Evolutionary conservation across 2,797 vertebrate species (phyloP).

Genomic region (Sciaenops ocellatus): DNA sequence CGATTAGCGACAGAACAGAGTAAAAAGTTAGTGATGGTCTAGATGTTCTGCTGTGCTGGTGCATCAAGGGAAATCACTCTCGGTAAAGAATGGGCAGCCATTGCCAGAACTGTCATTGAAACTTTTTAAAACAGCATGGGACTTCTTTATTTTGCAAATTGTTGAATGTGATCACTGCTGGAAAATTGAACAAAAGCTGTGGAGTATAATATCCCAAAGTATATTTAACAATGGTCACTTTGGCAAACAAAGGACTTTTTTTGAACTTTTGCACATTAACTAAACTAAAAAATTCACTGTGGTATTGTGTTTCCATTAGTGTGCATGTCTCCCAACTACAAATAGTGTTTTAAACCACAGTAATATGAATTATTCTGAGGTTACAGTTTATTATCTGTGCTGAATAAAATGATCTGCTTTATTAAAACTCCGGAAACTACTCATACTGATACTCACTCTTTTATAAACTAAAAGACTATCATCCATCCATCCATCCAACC

Average conservation of each 20-base stretch:
- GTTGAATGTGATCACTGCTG: constrained; percentile 1
- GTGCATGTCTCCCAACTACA: neutral
- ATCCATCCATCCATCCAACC: too few relatives aligned
- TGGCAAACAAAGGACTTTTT: neutral
- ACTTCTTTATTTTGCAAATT: constrained; percentile 14
- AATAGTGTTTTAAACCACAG: neutral
- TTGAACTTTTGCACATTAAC: neutral
- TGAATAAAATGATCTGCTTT: neutral
- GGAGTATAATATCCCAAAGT: neutral
- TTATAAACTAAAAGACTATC: neutral
- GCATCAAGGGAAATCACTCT: constrained; percentile 47
- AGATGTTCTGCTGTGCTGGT: constrained; percentile 39
- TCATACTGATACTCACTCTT: neutral
- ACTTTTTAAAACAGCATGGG: constrained; percentile 44
- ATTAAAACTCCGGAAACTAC: neutral
- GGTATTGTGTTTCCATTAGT: neutral
- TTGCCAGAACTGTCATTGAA: constrained; percentile 35
- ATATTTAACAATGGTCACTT: constrained; percentile 3
- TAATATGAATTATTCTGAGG: neutral
- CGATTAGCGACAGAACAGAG: constrained; percentile 50
- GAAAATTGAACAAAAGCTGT: neutral
- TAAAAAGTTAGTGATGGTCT: constrained; percentile 50
- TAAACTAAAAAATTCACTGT: neutral
- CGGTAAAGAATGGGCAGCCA: constrained; percentile 54
- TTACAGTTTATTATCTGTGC: neutral